phyloP scores from a whole-genome alignment of 1,140 invertebrate genomes.

The Lanistes nyassanus region DNA sequence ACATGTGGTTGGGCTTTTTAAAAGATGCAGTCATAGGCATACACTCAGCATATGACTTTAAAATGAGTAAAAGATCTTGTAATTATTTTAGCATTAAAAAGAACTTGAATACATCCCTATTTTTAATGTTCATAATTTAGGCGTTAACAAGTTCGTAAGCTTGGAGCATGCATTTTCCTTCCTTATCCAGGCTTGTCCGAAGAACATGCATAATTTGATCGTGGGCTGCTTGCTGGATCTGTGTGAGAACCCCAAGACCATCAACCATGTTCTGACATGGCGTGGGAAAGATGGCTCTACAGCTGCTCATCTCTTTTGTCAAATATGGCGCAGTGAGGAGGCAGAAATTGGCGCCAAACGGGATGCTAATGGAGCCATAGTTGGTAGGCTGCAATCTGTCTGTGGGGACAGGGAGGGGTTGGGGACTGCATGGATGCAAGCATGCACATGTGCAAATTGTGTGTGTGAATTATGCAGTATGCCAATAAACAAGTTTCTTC shows the following conservation, averaged over 20 bases:
- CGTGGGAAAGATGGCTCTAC: conserved; percentile 57
- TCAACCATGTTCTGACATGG: conserved; percentile 64
- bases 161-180: no score
- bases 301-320: conserved; percentile 65
- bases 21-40: no score
- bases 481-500: background rate
- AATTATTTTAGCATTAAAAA: no score
- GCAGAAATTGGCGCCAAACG: conserved; percentile 60
- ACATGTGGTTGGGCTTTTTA: no score
- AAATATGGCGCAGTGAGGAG: conserved; percentile 66
- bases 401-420: background rate
- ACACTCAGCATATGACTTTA: no score
- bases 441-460: background rate
- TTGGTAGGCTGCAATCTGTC: conserved; percentile 40
- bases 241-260: conserved; percentile 65
- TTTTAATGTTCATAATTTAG: no score
- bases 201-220: conserved; percentile 65
- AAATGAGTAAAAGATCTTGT: no score
- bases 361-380: conserved; percentile 57
- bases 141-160: no score
- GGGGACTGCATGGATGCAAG: background rate
- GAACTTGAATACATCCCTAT: no score
- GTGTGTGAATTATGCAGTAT: background rate
- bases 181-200: conserved; percentile 56
- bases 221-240: conserved; percentile 65